Evolutionary conservation across 1,140 invertebrate species (phyloP).

Genomic region (Chrysomallon squamiferum): DNA sequence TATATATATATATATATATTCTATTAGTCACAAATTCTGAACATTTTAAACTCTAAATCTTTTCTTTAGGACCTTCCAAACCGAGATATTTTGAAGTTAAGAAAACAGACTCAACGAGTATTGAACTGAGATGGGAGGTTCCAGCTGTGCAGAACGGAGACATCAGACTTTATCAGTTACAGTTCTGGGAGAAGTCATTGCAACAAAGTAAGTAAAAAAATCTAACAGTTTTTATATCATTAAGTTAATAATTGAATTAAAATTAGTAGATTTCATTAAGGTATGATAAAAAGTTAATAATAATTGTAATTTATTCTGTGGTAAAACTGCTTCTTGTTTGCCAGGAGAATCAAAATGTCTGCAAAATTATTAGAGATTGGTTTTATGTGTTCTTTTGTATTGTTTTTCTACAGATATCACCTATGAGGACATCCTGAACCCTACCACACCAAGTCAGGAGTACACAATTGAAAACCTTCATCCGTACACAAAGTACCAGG

Average conservation of each 20-base stretch:
- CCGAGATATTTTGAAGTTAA: constrained; percentile 24
- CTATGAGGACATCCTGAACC: constrained; percentile 6
- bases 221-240: too few species aligned
- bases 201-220: too few species aligned
- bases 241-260: too few species aligned
- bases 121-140: constrained; percentile 33
- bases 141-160: constrained; percentile 33
- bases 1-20: too few species aligned
- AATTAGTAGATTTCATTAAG: too few species aligned
- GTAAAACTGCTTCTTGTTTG: too few species aligned
- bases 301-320: too few species aligned
- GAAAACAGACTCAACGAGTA: constrained; percentile 7
- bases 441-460: constrained; percentile 6
- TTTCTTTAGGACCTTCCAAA: constrained; percentile 29
- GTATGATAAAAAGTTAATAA: too few species aligned
- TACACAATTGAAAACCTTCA: constrained; percentile 20
- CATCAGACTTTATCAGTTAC: constrained; percentile 39
- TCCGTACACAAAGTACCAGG: constrained; percentile 33
- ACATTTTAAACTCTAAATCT: too few species aligned
- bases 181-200: constrained; percentile 15
- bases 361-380: too few species aligned
- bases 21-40: too few species aligned
- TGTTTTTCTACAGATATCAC: constrained; percentile 9
- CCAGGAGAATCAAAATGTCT: too few species aligned
- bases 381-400: neutral